Evolutionary conservation across 2,888 invertebrate species (phyloP).

Genomic region (Cremastinae sp.): DNA sequence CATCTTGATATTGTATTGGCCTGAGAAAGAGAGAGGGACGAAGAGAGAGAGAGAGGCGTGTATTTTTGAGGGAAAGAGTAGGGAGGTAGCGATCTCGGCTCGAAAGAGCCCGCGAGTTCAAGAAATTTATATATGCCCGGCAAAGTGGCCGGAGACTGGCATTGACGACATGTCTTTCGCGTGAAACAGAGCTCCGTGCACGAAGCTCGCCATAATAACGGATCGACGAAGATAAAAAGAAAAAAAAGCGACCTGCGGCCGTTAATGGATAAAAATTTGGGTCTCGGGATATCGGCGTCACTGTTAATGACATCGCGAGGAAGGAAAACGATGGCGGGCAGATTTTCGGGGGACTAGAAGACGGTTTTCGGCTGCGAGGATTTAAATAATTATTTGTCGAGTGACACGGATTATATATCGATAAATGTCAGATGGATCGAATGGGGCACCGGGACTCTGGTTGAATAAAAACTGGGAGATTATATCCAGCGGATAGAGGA

Average conservation of each 20-base stretch:
- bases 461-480: not conserved
- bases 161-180: slow-evolving; percentile 56
- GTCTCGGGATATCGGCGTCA: not conserved
- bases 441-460: not conserved
- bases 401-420: not conserved
- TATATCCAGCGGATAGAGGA: not conserved
- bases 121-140: slow-evolving; percentile 56
- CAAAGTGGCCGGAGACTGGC: slow-evolving; percentile 42
- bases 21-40: slow-evolving; percentile 5
- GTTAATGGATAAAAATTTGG: slow-evolving; percentile 17
- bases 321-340: slow-evolving; percentile 15
- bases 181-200: slow-evolving; percentile 36
- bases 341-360: slow-evolving; percentile 33
- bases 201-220: not conserved
- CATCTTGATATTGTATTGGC: slow-evolving; percentile 24
- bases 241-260: not conserved
- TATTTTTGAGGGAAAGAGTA: slow-evolving; percentile 35
- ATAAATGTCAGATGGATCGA: not conserved
- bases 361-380: slow-evolving; percentile 9
- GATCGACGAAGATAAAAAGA: not conserved
- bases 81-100: slow-evolving; percentile 49
- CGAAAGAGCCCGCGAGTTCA: slow-evolving; percentile 49
- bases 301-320: not conserved
- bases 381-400: not conserved
- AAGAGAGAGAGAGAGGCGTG: slow-evolving; percentile 1